Evolutionary conservation across 2,113 vertebrate species (phyloP), one percentile per base, ranked within the genome.

Genomic region (Ameiurus melas): DNA sequence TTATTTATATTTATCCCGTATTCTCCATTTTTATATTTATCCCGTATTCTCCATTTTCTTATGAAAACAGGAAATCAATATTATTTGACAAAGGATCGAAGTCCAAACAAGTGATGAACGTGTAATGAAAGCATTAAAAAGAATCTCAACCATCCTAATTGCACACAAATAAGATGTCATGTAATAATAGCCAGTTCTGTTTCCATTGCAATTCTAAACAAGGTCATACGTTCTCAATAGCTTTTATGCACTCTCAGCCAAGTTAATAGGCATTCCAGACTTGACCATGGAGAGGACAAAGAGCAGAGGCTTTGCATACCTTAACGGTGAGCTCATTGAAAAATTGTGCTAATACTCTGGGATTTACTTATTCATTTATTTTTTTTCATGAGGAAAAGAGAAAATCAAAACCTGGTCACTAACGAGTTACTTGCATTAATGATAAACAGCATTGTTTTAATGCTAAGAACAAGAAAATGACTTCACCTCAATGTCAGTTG

Each of bases 281-380:
- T 47, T 64, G 62, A 66, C 75, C 79, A 66, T 51, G 47, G 83
- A 85, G 83, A 84, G 89, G 53, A 90, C 89, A 90, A 84, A 89
- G 78, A 86, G 85, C 77, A 85, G 36, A 47, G 86, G 86, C 25
- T 33, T 90, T 77, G 85, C 90, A 92, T 93, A 85, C 90, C 91
- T 93, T 3, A 51, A 77, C 51, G 62, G 66, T 94, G 92, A 93
- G 89, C 91, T 93, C 92, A 94, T n/a, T 53, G 75, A 55, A 62
- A 39, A 87, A 9, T 5, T 68, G n/a, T 81, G 57, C 90, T 55
- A 80, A 33, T 57, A 36, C n/a, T 20, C n/a, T 36, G 20, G 22
- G 19, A 36, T 39, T 70, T 73, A 71, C 25, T 57, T 43, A 3
- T 5, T 43, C 5, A 43, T 43, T 53, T 66, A 8, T 55, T 55